A percentile compares a stretch with the other conserved stretches of the same genome.
phyloP scores from a whole-genome alignment of 2,888 invertebrate species.

The Parascotia fuliginaria region DNA sequence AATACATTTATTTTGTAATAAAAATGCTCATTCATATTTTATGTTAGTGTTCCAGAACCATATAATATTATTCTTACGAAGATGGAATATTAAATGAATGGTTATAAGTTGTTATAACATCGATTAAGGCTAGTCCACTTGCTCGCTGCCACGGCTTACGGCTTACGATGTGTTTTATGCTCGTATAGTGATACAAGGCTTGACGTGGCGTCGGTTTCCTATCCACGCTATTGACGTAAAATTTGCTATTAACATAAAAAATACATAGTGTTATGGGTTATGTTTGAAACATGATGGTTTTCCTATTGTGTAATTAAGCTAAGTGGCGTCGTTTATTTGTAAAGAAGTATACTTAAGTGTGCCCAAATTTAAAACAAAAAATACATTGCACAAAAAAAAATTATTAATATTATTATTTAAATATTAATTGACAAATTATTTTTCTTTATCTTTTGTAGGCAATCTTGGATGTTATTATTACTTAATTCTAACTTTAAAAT shows the following conservation, averaged over 20 bases:
- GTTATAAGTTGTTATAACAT: slow-evolving; percentile 45
- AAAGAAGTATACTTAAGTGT: no score
- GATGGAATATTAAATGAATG: slow-evolving; percentile 41
- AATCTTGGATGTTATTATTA: no score
- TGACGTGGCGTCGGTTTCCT: slow-evolving; percentile 28
- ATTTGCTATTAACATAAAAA: slow-evolving; percentile 27
- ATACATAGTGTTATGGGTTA: slow-evolving; percentile 17
- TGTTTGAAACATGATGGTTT: slow-evolving; percentile 9
- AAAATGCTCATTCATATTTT: neutral
- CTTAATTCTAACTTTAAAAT: no score
- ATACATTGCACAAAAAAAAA: no score
- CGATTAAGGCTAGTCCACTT: slow-evolving; percentile 49
- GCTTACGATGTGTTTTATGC: slow-evolving; percentile 42
- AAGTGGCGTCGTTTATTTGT: no score
- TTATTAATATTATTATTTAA: no score
- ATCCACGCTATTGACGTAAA: slow-evolving; percentile 37
- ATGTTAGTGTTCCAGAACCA: neutral
- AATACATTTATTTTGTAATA: neutral
- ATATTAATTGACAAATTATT: no score
- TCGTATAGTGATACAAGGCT: slow-evolving; percentile 37
- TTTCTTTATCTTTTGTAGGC: no score
- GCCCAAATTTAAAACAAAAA: no score
- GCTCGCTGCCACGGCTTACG: slow-evolving; percentile 37
- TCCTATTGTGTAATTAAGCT: neutral
- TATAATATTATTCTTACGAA: slow-evolving; percentile 23